Conservation (phyloP, 2,113 vertebrate genomes). For the Ardeotis arabs region DNA sequence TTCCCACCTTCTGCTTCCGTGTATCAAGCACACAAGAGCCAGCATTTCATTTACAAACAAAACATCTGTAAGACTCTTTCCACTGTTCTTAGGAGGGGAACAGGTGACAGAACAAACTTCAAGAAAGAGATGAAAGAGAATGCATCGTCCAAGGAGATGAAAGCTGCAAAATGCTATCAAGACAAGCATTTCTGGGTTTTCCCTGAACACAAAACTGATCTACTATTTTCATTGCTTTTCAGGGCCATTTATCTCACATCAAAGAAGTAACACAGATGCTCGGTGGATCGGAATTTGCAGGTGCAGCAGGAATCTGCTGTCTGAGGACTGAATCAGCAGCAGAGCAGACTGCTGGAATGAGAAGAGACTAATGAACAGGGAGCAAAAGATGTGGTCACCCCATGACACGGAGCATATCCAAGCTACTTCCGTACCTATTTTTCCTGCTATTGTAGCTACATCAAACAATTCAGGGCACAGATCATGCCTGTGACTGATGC, state of each 20-base stretch:
- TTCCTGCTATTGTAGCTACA: neutral
- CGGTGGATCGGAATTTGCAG: conserved; percentile 33
- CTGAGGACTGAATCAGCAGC: neutral
- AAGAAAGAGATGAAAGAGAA: conserved; percentile 43
- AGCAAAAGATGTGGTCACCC: neutral
- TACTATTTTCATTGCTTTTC: conserved; percentile 58
- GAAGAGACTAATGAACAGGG: neutral
- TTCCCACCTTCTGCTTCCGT: neutral
- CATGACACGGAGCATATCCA: neutral
- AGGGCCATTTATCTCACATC: conserved; percentile 46
- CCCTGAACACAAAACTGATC: conserved; percentile 26
- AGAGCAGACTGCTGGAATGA: too few species aligned
- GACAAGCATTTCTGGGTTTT: neutral
- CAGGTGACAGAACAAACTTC: conserved; percentile 17
- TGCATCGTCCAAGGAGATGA: conserved; percentile 16
- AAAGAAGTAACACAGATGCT: conserved; percentile 6
- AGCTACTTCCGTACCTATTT: neutral
- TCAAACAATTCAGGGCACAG: neutral
- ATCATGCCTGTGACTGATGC: neutral
- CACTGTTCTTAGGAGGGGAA: neutral
- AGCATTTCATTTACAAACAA: neutral
- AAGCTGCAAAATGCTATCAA: conserved; percentile 17
- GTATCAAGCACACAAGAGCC: neutral
- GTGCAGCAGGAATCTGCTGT: conserved; percentile 44
- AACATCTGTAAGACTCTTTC: neutral